Base-by-base conservation (phyloP, 2,113 vertebrate species). In the Melozone crissalis region DNA sequence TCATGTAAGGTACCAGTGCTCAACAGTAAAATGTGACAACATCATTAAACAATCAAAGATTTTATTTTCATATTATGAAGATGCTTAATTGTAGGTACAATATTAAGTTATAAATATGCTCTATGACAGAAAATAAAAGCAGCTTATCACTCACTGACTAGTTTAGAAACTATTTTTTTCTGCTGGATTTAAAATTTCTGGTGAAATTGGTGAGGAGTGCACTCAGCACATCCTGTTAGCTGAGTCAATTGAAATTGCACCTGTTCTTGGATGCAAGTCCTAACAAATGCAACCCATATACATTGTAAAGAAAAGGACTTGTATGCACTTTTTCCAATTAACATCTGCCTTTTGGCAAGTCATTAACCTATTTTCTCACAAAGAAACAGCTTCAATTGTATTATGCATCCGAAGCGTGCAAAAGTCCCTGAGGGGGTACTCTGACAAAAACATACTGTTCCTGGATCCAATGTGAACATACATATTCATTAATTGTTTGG, bases 281-380 rank as follows among this genome's bases (percentile, higher is more conserved):
- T 77, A 94, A 96, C 85, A 93, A 96, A 94, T 31, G 72, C 73
- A 93, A 78, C 52, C 90, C 83, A 35, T 84, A 80, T 5, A 81
- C n/a, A 80, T 54, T 89, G 89, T 87, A 83, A 91, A 93, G 83
- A 77, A 92, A 96, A 93, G 66, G 68, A 81, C 61, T 92, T 75
- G 76, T 54, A 59, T 92, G 95, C 93, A 81, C 85, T 96, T 94
- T 81, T 96, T 52, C 76, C 87, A 94, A 74, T 87, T 93, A 95
- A 94, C 97, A 95, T 93, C 91, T 96, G 93, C 93, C 97, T 97
- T 95, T 95, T 96, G 96, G 96, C 95, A 94, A 96, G 84, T 81
- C 82, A 89, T 65, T 96, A 96, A 95, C 96, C 96, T 93, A 95
- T 96, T 97, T 97, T 97, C 88, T 92, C 90, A 95, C 94, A 89